Evolutionary conservation across 2,888 invertebrate genomes (phyloP).

Genomic region (Tenthredo notha): DNA sequence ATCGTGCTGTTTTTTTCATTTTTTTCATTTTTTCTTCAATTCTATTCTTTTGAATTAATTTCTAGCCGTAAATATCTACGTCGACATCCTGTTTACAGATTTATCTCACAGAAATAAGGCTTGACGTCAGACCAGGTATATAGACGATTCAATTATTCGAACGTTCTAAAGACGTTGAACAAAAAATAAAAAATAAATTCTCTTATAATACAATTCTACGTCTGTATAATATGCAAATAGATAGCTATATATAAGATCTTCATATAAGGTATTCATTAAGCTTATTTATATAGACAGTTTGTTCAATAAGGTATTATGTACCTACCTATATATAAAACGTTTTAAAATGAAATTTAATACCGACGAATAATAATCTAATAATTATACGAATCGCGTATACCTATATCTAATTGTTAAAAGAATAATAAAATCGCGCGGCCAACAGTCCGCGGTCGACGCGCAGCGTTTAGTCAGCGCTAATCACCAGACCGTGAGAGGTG

Average conservation of each 20-base stretch:
- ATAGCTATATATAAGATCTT: neutral
- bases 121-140: constrained; percentile 3
- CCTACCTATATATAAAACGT: neutral
- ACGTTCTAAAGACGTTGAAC: neutral
- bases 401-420: neutral
- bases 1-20: too few relatives aligned
- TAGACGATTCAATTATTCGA: neutral
- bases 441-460: neutral
- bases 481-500: constrained; percentile 71
- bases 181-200: neutral
- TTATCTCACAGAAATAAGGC: neutral
- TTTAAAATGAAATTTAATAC: neutral
- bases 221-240: neutral
- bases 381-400: neutral
- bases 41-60: neutral
- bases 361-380: neutral
- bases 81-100: constrained; percentile 3
- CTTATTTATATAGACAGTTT: neutral
- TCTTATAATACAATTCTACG: neutral
- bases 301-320: neutral
- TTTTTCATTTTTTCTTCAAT: too few relatives aligned
- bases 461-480: constrained; percentile 43
- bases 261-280: neutral
- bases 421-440: neutral
- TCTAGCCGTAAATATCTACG: neutral